A percentile compares a stretch with the other conserved stretches of the same genome.
Conservation (phyloP, 1,140 invertebrate species). For the Sinonovacula constricta region DNA sequence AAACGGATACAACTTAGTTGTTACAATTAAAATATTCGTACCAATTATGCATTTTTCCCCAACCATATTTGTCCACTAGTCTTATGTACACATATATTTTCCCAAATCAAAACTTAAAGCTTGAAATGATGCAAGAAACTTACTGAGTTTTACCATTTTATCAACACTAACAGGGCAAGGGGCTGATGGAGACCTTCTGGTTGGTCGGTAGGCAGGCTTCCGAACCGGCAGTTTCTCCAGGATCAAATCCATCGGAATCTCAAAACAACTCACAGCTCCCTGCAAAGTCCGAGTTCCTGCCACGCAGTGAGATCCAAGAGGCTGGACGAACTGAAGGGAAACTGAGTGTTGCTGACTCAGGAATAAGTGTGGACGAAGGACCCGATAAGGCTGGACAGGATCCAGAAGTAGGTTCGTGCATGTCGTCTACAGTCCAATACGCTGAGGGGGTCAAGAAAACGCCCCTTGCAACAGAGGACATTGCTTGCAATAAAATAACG, state of each 20-base stretch:
- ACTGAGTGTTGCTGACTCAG: slow-evolving; percentile 37
- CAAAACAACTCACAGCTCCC: neutral
- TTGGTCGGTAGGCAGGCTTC: neutral
- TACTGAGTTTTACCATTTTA: too few relatives aligned
- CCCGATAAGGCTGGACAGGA: too few relatives aligned
- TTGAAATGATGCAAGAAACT: too few relatives aligned
- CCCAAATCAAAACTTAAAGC: neutral
- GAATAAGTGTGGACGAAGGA: slow-evolving; percentile 28
- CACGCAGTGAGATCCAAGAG: neutral
- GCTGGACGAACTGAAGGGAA: neutral
- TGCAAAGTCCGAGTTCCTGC: neutral
- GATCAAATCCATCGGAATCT: too few relatives aligned
- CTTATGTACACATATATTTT: neutral
- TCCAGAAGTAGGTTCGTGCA: too few relatives aligned
- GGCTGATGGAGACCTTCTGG: slow-evolving; percentile 33
- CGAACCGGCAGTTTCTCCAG: too few relatives aligned
- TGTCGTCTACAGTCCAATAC: too few relatives aligned
- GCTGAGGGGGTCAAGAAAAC: too few relatives aligned
- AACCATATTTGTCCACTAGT: neutral
- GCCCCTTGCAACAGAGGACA: too few relatives aligned
- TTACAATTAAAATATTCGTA: neutral
- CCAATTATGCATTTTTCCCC: neutral
- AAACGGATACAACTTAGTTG: neutral
- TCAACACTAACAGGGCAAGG: slow-evolving; percentile 32
- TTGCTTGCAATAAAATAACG: too few relatives aligned